These are phyloP conservation scores for Galerucella nymphaeae DNA, from an alignment of 2,888 invertebrate genomes.

Conservation along the genomic window DNA sequence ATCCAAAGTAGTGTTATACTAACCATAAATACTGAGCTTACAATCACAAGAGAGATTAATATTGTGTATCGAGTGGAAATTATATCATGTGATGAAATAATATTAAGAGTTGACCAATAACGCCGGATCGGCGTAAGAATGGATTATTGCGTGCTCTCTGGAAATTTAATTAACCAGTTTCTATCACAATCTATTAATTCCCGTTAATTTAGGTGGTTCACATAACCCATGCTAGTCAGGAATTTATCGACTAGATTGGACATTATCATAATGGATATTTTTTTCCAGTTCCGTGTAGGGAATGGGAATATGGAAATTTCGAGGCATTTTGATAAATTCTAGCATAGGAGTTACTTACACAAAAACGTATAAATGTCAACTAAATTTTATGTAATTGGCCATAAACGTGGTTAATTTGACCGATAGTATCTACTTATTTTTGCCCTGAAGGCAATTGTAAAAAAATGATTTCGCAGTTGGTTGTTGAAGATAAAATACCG, in stretches of 20 bases:
- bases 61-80: no score
- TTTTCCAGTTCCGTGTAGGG: constrained; percentile 30
- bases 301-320: constrained; percentile 35
- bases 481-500: neutral
- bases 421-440: constrained; percentile 28
- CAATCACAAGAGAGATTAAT: no score
- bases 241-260: constrained; percentile 38
- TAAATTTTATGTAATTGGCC: constrained; percentile 31
- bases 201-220: constrained; percentile 50
- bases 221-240: constrained; percentile 34
- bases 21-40: no score
- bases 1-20: no score
- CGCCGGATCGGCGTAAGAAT: constrained; percentile 17
- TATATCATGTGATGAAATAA: neutral
- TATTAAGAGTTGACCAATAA: constrained; percentile 10
- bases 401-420: constrained; percentile 35
- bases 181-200: constrained; percentile 57
- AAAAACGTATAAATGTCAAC: constrained; percentile 32
- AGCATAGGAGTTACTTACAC: constrained; percentile 22
- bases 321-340: constrained; percentile 32
- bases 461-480: neutral
- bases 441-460: neutral
- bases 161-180: constrained; percentile 54
- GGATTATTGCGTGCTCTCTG: constrained; percentile 51
- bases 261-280: constrained; percentile 39